Evolutionary conservation across 2,113 vertebrate species (phyloP).

Genomic region (Brachyhypopomus gauderio): DNA sequence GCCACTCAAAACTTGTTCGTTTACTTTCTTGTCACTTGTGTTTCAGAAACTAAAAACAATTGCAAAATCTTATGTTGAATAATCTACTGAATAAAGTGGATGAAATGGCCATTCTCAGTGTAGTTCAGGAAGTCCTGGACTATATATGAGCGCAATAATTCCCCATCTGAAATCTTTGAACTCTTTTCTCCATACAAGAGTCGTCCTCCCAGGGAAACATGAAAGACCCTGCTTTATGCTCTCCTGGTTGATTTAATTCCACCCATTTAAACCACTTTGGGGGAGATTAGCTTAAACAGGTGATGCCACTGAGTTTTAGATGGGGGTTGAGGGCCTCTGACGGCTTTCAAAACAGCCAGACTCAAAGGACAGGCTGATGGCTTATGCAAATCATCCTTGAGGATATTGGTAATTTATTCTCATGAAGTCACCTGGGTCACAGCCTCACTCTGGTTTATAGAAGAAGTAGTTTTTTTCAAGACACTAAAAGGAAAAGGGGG

Average conservation of each 20-base stretch:
- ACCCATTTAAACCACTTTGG: slow-evolving; percentile 51
- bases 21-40: too few species aligned
- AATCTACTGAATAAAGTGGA: neutral
- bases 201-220: slow-evolving; percentile 33
- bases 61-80: neutral
- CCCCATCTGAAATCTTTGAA: slow-evolving; percentile 47
- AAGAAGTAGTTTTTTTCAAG: slow-evolving; percentile 39
- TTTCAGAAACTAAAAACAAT: too few species aligned
- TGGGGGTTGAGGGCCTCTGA: slow-evolving; percentile 20
- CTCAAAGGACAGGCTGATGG: slow-evolving; percentile 51
- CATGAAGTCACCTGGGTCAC: slow-evolving; percentile 39
- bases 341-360: slow-evolving; percentile 42
- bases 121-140: slow-evolving; percentile 26
- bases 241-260: slow-evolving; percentile 56
- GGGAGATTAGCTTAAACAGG: slow-evolving; percentile 53
- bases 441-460: slow-evolving; percentile 37
- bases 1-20: too few species aligned
- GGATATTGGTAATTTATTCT: slow-evolving; percentile 54
- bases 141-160: slow-evolving; percentile 42
- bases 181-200: slow-evolving; percentile 32
- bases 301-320: slow-evolving; percentile 37
- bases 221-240: slow-evolving; percentile 46
- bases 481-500: slow-evolving; percentile 26
- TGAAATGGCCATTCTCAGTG: slow-evolving; percentile 29
- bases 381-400: slow-evolving; percentile 55